Evolutionary conservation across 2,888 invertebrate genomes (phyloP), one percentile per base, ranked within the genome.

Genomic region (Drosophila putrida): DNA sequence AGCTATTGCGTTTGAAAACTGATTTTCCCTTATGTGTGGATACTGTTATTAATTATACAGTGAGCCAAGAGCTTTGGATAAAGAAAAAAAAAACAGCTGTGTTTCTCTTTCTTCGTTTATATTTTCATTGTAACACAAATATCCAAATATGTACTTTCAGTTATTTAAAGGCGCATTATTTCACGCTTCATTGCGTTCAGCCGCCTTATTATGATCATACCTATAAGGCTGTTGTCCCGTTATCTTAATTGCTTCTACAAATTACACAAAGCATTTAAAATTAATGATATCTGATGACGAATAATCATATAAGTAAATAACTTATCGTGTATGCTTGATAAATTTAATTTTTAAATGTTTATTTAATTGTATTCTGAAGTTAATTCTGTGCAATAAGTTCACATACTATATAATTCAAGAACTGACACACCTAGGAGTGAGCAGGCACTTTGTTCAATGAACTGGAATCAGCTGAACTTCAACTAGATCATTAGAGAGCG

Each of bases 401-500:
- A 53, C 53, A 41, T 4, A 28, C 20, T 20, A 20, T 20, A 20
- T 41, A 33, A 54, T 41, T 31, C 31, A 33, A 39, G 15, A 9
- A 43, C 41, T 15, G 38, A 46, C 57, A 28, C 39, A 47, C 39
- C 47, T 15, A 36, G 36, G 25, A 28, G 9, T 31, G 20, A 27
- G 60, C 59, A 57, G 76, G 53, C 73, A 69, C 60, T 78, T 71
- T 71, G 78, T 41, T 58, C 80, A 83, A 57, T 88, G 87, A 85
- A 80, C 87, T 76, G 85, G 72, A 80, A 78, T 84, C 41, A 62
- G 67, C 80, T 70, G 78, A 69, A 71, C 69, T 67, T 66, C 73
- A 74, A 63, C 71, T 75, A 78, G 78, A 77, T 82, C 71, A 80
- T 83, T 83, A 78, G 78, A 66, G 65, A n/a, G n/a, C n/a, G n/a